Evolutionary conservation across 2,888 invertebrate species (phyloP).

Genomic region (Calameuta pallipes): DNA sequence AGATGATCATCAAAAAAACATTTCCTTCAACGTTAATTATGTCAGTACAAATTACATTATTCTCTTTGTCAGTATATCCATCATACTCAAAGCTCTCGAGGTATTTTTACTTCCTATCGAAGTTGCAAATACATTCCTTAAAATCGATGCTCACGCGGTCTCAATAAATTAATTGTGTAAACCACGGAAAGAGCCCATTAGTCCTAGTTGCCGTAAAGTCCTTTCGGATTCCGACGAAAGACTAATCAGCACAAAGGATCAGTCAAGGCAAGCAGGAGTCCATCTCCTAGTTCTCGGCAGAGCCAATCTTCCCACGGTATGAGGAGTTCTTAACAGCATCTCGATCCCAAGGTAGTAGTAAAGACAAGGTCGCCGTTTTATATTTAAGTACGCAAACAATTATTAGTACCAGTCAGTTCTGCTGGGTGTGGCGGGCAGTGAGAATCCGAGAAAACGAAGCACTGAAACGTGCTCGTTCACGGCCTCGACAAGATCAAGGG

Average conservation of each 20-base stretch:
- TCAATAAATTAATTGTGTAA: too few species aligned
- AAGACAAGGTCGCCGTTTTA: constrained; percentile 56
- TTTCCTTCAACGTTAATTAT: too few species aligned
- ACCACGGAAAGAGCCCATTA: background rate
- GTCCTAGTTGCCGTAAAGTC: background rate
- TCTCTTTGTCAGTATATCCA: too few species aligned
- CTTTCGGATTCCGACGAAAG: background rate
- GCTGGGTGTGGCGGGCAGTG: background rate
- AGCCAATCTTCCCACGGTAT: constrained; percentile 53
- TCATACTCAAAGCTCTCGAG: too few species aligned
- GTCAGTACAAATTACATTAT: too few species aligned
- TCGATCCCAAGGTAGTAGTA: constrained; percentile 36
- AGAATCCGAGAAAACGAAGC: constrained; percentile 17
- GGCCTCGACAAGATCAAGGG: constrained; percentile 22
- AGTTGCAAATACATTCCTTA: too few species aligned
- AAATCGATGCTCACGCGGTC: too few species aligned
- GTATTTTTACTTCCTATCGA: too few species aligned
- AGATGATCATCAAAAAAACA: too few species aligned
- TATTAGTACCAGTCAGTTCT: constrained; percentile 9
- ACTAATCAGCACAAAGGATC: constrained; percentile 46
- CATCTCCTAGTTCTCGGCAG: constrained; percentile 9
- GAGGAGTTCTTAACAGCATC: constrained; percentile 20
- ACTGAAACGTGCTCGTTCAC: constrained; percentile 10
- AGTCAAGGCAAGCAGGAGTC: constrained; percentile 24
- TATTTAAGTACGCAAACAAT: constrained; percentile 21